A percentile compares a stretch with the other conserved stretches of the same genome.
These are phyloP conservation scores for Chaitophorus viminalis DNA, from an alignment of 2,888 invertebrate genomes.

Conservation along the genomic window DNA sequence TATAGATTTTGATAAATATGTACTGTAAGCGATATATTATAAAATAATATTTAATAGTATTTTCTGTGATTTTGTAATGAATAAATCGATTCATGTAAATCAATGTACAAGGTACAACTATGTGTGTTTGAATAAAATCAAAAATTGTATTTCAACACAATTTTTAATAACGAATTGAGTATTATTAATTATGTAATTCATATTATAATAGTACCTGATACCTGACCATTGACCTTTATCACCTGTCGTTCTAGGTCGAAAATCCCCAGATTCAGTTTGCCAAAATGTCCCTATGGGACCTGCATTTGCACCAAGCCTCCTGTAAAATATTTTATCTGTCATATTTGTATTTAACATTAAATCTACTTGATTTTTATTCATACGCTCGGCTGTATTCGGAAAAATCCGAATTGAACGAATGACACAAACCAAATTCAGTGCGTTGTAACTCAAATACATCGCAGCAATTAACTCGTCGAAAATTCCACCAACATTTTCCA, in stretches of 20 bases:
- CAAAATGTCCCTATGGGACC: constrained; percentile 43
- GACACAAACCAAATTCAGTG: constrained; percentile 69
- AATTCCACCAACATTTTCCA: constrained; percentile 68
- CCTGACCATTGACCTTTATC: constrained; percentile 66
- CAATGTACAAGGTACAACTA: too few relatives aligned
- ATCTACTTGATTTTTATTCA: not conserved
- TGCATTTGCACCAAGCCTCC: constrained; percentile 18
- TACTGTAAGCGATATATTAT: too few relatives aligned
- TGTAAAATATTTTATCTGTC: not conserved
- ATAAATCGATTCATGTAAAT: too few relatives aligned
- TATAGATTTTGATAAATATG: too few relatives aligned
- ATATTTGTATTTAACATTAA: too few relatives aligned
- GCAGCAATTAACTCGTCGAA: constrained; percentile 68
- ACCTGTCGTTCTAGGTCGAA: constrained; percentile 65
- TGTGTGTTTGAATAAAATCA: too few relatives aligned
- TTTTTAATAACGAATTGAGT: too few relatives aligned
- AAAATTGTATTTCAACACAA: too few relatives aligned
- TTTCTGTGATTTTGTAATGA: too few relatives aligned
- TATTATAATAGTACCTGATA: constrained; percentile 27
- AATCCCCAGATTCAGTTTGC: constrained; percentile 53
- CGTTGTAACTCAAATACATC: constrained; percentile 68
- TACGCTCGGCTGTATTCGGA: constrained; percentile 64
- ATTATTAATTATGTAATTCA: too few relatives aligned
- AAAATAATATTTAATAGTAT: too few relatives aligned
- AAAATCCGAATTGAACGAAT: constrained; percentile 69